Evolutionary conservation across 2,888 invertebrate genomes (phyloP).

Genomic region (Steinernema hermaphroditum): DNA sequence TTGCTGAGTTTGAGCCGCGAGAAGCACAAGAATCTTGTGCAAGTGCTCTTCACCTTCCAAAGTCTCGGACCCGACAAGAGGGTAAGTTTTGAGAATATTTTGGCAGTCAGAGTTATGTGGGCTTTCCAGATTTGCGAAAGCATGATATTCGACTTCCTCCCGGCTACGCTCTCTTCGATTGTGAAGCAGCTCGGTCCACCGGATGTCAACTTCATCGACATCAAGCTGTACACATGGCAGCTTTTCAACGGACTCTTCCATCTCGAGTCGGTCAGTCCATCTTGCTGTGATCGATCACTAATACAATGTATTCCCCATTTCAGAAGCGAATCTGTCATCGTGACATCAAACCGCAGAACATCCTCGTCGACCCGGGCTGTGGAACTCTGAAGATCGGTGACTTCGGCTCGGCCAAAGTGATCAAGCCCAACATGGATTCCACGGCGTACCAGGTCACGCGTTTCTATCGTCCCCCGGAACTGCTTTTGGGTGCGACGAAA

Average conservation of each 20-base stretch:
- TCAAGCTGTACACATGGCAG: constrained; percentile 60
- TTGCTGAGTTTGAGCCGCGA: constrained; percentile 46
- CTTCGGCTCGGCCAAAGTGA: constrained; percentile 56
- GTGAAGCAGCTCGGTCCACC: constrained; percentile 37
- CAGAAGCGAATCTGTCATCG: constrained; percentile 42
- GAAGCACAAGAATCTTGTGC: constrained; percentile 53
- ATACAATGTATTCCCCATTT: background rate
- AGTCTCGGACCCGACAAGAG: constrained; percentile 35
- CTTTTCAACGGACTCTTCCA: constrained; percentile 55
- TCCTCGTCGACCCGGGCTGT: constrained; percentile 47
- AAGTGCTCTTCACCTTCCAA: constrained; percentile 52
- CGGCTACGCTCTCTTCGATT: constrained; percentile 42
- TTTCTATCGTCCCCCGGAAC: constrained; percentile 59
- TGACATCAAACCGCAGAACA: constrained; percentile 48
- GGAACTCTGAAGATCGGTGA: constrained; percentile 56
- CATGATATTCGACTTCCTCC: constrained; percentile 54
- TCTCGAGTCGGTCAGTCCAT: constrained; percentile 40
- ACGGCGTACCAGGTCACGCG: constrained; percentile 56
- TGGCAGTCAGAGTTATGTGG: background rate
- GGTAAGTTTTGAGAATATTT: constrained; percentile 7
- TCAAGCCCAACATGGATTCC: constrained; percentile 39
- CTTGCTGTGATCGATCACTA: background rate
- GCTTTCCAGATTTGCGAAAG: constrained; percentile 47
- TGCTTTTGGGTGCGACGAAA: constrained; percentile 46
- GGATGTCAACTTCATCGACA: constrained; percentile 45